Conservation (phyloP, 2,888 invertebrate species). For the Fissipunctia ypsillon region DNA sequence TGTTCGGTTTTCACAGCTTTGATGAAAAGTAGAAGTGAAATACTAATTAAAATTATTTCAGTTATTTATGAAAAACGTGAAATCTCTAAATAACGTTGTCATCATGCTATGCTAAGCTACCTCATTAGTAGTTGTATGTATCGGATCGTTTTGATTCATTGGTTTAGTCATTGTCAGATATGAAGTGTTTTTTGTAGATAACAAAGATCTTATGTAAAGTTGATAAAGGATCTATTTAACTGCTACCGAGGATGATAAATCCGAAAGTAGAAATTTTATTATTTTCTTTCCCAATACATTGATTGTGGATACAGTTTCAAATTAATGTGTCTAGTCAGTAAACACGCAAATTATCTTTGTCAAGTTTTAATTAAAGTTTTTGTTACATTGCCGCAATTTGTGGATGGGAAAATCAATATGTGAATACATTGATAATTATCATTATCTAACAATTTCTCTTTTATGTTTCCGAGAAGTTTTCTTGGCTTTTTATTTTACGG, state of each 20-base stretch:
- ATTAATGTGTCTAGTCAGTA: slow-evolving; percentile 4
- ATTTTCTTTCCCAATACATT: not conserved
- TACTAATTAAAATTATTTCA: slow-evolving; percentile 13
- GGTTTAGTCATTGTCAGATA: slow-evolving; percentile 3
- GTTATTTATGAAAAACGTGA: slow-evolving; percentile 1
- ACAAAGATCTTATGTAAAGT: not conserved
- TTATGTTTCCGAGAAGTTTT: slow-evolving; percentile 28
- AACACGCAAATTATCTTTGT: slow-evolving; percentile 40
- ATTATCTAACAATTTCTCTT: slow-evolving; percentile 34
- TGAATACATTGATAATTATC: slow-evolving; percentile 40
- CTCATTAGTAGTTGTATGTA: not conserved
- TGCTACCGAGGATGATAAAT: not conserved
- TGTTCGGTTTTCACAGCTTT: slow-evolving; percentile 5
- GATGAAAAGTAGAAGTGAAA: slow-evolving; percentile 7
- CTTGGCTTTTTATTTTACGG: slow-evolving; percentile 2
- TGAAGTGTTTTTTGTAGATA: not conserved
- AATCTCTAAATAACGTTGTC: not conserved
- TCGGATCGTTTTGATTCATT: slow-evolving; percentile 11
- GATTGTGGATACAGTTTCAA: not conserved
- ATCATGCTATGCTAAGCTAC: not conserved
- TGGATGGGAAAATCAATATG: slow-evolving; percentile 38
- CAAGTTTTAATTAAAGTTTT: slow-evolving; percentile 50
- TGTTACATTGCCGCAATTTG: slow-evolving; percentile 36
- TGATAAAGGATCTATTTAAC: too few relatives aligned
- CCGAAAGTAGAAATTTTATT: not conserved